A percentile compares a stretch with the other conserved stretches of the same genome.
Evolutionary conservation across 1,140 invertebrate species (phyloP).

Genomic region (Danaus melanippus): DNA sequence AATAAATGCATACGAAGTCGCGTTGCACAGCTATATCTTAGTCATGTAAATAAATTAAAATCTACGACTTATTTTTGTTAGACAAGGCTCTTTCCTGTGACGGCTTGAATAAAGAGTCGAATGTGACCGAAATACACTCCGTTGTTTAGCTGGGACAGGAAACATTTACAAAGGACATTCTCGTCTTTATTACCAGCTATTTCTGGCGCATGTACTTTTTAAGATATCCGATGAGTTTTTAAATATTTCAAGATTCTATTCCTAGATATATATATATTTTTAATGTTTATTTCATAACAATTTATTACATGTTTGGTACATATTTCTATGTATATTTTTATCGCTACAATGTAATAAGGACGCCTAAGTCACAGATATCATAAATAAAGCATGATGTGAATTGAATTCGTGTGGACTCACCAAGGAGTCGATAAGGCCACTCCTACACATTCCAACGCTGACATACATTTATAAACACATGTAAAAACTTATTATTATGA

Average conservation of each 20-base stretch:
- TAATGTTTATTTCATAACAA: no score
- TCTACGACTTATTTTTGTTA: not conserved
- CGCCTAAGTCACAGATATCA: constrained; percentile 2
- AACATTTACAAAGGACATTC: constrained; percentile 20
- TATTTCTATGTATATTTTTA: no score
- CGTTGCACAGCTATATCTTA: no score
- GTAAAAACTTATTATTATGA: no score
- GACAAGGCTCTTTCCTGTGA: constrained; percentile 1
- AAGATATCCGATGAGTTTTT: no score
- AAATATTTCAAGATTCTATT: no score
- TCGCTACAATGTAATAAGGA: no score
- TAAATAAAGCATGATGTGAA: constrained; percentile 16
- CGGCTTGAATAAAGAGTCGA: not conserved
- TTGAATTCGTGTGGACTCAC: constrained; percentile 19
- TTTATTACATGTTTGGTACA: no score
- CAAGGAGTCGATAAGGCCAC: constrained; percentile 22
- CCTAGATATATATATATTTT: no score
- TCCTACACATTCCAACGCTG: constrained; percentile 39
- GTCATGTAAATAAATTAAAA: no score
- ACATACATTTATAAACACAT: constrained; percentile 26
- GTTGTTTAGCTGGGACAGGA: constrained; percentile 10
- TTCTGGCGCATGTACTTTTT: constrained; percentile 2
- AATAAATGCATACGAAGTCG: no score
- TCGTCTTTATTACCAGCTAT: constrained; percentile 16
- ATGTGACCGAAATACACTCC: constrained; percentile 11